Percentiles rank a stretch among this genome's conserved stretches.
Conservation (phyloP, 2,797 vertebrate species). For the Enteromius anoplus region DNA sequence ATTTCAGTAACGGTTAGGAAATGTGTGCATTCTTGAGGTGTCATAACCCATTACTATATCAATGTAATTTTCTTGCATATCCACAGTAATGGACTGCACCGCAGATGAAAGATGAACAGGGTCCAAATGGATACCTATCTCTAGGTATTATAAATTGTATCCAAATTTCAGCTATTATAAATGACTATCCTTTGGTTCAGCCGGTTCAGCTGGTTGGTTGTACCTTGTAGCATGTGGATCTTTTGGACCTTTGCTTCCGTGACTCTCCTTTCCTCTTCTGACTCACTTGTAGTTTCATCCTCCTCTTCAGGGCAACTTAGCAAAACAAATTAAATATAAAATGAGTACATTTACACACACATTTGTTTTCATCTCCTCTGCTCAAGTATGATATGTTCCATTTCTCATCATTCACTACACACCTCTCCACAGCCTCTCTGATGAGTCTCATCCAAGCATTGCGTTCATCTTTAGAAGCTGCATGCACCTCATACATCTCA, state of each 20-base stretch:
- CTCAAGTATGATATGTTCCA: not conserved
- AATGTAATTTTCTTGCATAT: not conserved
- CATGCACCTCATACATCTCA: constrained; percentile 97
- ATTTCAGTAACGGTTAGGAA: not conserved
- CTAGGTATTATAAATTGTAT: not conserved
- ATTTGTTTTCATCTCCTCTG: too few relatives aligned
- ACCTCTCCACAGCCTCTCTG: constrained; percentile 92
- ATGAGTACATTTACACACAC: not conserved
- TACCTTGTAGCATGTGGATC: constrained; percentile 91
- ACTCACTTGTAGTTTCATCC: constrained; percentile 84
- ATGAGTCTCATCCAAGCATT: constrained; percentile 95
- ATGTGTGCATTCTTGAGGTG: not conserved
- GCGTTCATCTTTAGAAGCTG: constrained; percentile 89
- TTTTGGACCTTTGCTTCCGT: constrained; percentile 85
- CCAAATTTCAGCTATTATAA: not conserved
- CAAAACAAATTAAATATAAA: constrained; percentile 22
- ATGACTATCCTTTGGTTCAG: not conserved
- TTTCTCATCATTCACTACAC: constrained; percentile 10
- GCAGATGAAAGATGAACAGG: not conserved
- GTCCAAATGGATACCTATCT: not conserved
- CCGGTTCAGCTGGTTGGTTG: not conserved
- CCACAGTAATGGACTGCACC: not conserved
- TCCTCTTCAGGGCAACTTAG: constrained; percentile 91
- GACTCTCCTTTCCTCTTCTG: constrained; percentile 88
- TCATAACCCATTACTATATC: not conserved